Percentiles rank a stretch among this genome's conserved stretches.
These are phyloP conservation scores for Paratilapia polleni DNA, from an alignment of 2,113 vertebrate genomes.

Conservation along the genomic window DNA sequence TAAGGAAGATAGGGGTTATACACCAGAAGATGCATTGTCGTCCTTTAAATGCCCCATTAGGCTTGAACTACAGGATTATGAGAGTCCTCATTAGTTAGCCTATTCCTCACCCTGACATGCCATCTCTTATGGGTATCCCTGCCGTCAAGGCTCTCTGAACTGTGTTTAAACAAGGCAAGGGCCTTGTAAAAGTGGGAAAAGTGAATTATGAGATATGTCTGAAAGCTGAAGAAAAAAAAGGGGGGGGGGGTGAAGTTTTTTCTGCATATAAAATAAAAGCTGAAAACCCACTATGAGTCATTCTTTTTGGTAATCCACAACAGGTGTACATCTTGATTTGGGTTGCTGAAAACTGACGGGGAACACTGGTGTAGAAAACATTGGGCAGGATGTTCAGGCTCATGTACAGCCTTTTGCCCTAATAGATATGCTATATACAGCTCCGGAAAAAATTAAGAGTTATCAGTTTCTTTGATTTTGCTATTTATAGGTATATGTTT, in stretches of 20 bases:
- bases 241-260: not conserved
- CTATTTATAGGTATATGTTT: no score
- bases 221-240: slow-evolving; percentile 17
- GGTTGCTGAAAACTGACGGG: not conserved
- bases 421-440: no score
- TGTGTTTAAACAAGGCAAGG: slow-evolving; percentile 72
- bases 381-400: no score
- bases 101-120: slow-evolving; percentile 79
- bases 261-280: not conserved
- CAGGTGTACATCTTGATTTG: not conserved
- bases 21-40: slow-evolving; percentile 81
- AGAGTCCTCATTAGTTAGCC: slow-evolving; percentile 79
- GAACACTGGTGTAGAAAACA: no score
- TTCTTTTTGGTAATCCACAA: slow-evolving; percentile 21
- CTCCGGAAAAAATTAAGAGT: no score
- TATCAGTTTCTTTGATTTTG: no score
- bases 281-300: slow-evolving; percentile 1
- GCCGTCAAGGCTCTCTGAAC: slow-evolving; percentile 63
- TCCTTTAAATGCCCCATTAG: slow-evolving; percentile 84
- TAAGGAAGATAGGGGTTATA: slow-evolving; percentile 71
- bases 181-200: slow-evolving; percentile 36
- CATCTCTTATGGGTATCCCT: slow-evolving; percentile 70
- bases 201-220: slow-evolving; percentile 49
- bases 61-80: slow-evolving; percentile 80
- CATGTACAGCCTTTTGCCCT: no score